A percentile compares a stretch with the other conserved stretches of the same genome.
These are phyloP conservation scores for Serrognathus titanus DNA, from an alignment of 2,888 invertebrate genomes.

Conservation along the genomic window DNA sequence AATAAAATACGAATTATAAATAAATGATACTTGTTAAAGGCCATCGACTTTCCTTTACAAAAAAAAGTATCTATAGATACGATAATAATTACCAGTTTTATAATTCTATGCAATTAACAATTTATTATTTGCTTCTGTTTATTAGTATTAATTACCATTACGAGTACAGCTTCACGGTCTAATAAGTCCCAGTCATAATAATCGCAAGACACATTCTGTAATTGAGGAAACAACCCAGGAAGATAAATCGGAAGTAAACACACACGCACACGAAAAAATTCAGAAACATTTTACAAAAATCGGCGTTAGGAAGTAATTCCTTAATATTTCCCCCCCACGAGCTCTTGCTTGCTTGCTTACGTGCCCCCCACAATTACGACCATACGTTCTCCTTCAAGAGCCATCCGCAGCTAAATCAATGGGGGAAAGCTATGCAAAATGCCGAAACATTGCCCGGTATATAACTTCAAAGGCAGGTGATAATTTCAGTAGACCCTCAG, in stretches of 20 bases:
- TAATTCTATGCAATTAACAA: too few relatives aligned
- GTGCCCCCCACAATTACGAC: slow-evolving; percentile 6
- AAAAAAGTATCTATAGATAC: too few relatives aligned
- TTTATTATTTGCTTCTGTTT: too few relatives aligned
- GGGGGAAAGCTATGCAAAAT: slow-evolving; percentile 40
- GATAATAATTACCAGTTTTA: too few relatives aligned
- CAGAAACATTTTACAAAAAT: slow-evolving; percentile 3
- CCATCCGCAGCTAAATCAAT: slow-evolving; percentile 6
- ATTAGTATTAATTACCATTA: too few relatives aligned
- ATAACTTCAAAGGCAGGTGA: slow-evolving; percentile 36
- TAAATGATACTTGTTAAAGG: too few relatives aligned
- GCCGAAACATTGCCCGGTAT: slow-evolving; percentile 40
- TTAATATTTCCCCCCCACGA: slow-evolving; percentile 9
- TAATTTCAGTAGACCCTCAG: slow-evolving; percentile 43
- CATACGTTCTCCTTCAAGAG: slow-evolving; percentile 5
- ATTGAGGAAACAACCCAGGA: too few relatives aligned
- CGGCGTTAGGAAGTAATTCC: slow-evolving; percentile 10
- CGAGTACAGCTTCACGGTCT: too few relatives aligned
- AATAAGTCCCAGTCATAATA: too few relatives aligned
- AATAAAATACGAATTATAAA: too few relatives aligned
- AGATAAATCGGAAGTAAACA: slow-evolving; percentile 11
- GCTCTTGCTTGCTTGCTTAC: not conserved
- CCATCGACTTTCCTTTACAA: too few relatives aligned
- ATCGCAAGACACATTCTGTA: too few relatives aligned
- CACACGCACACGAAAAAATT: slow-evolving; percentile 4